Base-by-base conservation (phyloP, 2,888 invertebrate species). In the Drosophila nigricruria region DNA sequence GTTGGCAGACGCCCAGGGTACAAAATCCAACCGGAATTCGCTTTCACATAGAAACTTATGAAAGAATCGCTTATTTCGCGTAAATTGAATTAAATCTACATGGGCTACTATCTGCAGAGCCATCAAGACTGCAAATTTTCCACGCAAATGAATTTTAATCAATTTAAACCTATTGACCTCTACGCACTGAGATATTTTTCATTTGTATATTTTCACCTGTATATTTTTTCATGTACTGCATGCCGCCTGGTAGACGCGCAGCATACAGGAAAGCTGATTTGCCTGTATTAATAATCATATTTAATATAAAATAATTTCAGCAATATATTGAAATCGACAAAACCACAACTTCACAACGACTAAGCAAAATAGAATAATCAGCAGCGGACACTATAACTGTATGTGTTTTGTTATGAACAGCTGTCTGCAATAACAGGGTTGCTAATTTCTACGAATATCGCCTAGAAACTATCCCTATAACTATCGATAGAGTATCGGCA, bases 121-220 rank as follows among this genome's bases (percentile, higher is more conserved):
- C 61, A 73, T 66, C 57, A n/a, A 42, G 32, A 14, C 25, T 20
- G n/a, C n/a, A n/a, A n/a, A n/a, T n/a, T n/a, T n/a, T n/a, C n/a
- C 27, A 18, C 45, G 2, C 18, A 53, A 45, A 63, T 23, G 36
- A 12, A 42, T 20, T 43, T 54, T 81, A 52, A 81, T 81, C 53
- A 53, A 71, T 80, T 76, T 81, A 50, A 67, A 69, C 83, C 68
- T 32, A 36, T 23, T 80, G 77, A 82, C 82, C 82, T 82, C 58
- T 40, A 70, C 43, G 27, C 27, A n/a, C 3, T n/a, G 16, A 53
- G 12, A n/a, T n/a, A n/a, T 16, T 23, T 20, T 30, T 40, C 5
- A n/a, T 27, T 18, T n/a, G n/a, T n/a, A n/a, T n/a, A n/a, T n/a
- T 27, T 5, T 52, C 69, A 81, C 76, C 81, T 76, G 76, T 27